Evolutionary conservation across 2,113 vertebrate genomes (phyloP), one percentile per base, ranked within the genome.

Genomic region (Megaptera novaeangliae): DNA sequence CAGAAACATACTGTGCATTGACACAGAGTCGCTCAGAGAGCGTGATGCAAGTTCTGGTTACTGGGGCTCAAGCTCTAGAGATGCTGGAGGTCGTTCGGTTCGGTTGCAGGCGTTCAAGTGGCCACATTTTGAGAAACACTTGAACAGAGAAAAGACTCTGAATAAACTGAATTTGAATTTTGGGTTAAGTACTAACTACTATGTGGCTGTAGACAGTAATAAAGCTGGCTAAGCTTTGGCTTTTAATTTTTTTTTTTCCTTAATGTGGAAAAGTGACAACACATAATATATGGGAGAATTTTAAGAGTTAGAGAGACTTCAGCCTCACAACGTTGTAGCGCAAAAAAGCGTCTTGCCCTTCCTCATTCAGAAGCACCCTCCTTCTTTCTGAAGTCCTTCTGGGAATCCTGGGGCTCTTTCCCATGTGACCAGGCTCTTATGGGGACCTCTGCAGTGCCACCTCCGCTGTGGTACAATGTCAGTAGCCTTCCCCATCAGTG

Each of bases 11-110:
- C 39, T 13, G 39, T 41, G 6, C 10, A 13, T 18, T 18, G 29
- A 34, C 1, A 3, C 14, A 46, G 11, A 63, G 27, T 21, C 4
- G 13, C 7, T 1, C 52, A 2, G 34, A 12, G 20, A 2, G 14
- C 5, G 39, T 27, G 34, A 20, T 69, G 3, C 31, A 27, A 3
- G 11, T 25, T 77, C 21, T 0, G 1, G 68, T 46, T 34, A 23
- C 61, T 21, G 55, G 44, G 39, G 6, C 46, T 44, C 46, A 46
- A 36, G 31, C 29, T 64, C 61, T 25, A n/a, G 55, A 78, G 75
- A 55, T 15, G 20, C 12, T 6, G 3, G 6, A 14, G 8, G n/a
- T 64, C 34, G 17, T 66, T 27, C 18, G 8, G 4, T 52, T 27
- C 39, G 2, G 8, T 52, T 52, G 23, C 23, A 59, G 27, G 39